phyloP scores from a whole-genome alignment of 2,113 vertebrate genomes.

The Theristicus caerulescens region DNA sequence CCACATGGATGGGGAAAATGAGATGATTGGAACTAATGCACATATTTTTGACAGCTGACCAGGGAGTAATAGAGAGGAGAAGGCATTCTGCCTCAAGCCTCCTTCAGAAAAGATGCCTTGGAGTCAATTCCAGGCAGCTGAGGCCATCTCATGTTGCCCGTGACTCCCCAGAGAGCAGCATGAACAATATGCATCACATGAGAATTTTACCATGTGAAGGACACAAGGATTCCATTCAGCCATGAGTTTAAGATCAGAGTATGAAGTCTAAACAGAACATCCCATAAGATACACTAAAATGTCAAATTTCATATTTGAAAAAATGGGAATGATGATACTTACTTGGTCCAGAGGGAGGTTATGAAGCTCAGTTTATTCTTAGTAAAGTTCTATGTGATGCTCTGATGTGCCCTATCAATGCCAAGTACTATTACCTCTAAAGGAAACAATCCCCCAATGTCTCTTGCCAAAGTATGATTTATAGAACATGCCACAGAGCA shows the following conservation, averaged over 20 bases:
- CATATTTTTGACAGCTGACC: neutral
- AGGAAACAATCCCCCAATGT: neutral
- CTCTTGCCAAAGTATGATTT: neutral
- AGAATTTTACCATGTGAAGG: neutral
- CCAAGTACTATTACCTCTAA: neutral
- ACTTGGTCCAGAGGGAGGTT: neutral
- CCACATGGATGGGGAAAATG: fast-evolving
- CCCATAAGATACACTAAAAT: neutral
- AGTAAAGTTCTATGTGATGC: neutral
- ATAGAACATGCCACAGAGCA: neutral
- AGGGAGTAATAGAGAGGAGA: neutral
- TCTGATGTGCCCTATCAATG: neutral
- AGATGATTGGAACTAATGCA: neutral
- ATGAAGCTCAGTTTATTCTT: neutral
- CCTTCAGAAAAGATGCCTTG: neutral
- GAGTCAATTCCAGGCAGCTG: neutral
- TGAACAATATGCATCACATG: neutral
- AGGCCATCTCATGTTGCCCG: fast-evolving
- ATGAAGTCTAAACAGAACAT: neutral
- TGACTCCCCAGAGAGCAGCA: neutral
- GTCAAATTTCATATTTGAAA: neutral
- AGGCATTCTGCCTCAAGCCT: neutral
- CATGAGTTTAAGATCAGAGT: neutral
- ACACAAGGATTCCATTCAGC: neutral
- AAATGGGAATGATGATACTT: neutral